These are phyloP conservation scores for Stenoptilia bipunctidactyla DNA, from an alignment of 2,888 invertebrate species.

Conservation along the genomic window DNA sequence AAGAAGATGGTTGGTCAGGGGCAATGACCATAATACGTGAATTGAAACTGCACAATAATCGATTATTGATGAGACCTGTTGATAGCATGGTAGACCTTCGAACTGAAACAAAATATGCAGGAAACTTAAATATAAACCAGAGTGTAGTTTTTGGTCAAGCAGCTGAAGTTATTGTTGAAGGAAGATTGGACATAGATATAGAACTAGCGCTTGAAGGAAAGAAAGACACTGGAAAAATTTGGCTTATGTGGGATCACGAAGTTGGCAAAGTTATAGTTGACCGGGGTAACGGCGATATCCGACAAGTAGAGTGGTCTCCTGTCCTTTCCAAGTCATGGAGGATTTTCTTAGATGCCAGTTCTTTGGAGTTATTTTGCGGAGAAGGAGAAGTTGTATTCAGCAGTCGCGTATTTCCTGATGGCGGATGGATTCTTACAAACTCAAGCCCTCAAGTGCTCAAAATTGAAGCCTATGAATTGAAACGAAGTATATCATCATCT, in stretches of 20 bases:
- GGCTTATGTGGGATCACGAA: constrained; percentile 35
- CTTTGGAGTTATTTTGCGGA: constrained; percentile 55
- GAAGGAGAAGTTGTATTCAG: constrained; percentile 61
- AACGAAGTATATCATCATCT: too few relatives aligned
- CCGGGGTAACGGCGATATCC: constrained; percentile 34
- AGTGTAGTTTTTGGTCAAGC: constrained; percentile 32
- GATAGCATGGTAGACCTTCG: constrained; percentile 33
- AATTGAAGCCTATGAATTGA: constrained; percentile 35
- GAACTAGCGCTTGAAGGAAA: constrained; percentile 32
- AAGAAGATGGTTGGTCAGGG: constrained; percentile 55
- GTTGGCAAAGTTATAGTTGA: constrained; percentile 39
- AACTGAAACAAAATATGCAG: constrained; percentile 23
- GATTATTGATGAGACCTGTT: constrained; percentile 43
- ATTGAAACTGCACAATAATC: constrained; percentile 30
- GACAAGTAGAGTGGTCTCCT: constrained; percentile 51
- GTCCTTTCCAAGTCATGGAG: constrained; percentile 31
- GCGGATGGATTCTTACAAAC: constrained; percentile 47
- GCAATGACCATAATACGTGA: constrained; percentile 52
- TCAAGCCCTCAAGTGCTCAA: constrained; percentile 32
- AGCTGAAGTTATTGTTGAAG: constrained; percentile 36
- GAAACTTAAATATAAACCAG: constrained; percentile 21
- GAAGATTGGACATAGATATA: constrained; percentile 29
- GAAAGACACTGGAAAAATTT: constrained; percentile 32
- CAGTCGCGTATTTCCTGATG: constrained; percentile 41
- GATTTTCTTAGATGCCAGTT: constrained; percentile 54